Evolutionary conservation across 2,113 vertebrate genomes (phyloP).

Genomic region (Corythaeola cristata): DNA sequence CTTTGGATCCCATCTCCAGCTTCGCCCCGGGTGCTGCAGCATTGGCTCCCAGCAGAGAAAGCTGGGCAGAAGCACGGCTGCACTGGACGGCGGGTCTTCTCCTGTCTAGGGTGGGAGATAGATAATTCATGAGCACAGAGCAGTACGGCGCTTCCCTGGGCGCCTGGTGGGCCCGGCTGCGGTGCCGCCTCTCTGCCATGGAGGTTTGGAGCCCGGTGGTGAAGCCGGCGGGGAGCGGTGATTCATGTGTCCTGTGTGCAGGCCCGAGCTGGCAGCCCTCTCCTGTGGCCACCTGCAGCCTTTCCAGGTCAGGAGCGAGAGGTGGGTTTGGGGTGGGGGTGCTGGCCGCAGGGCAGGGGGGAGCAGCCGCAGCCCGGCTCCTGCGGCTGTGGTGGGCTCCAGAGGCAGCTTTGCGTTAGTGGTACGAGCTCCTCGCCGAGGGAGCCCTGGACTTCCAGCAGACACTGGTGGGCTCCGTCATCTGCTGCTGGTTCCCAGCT

Average conservation of each 20-base stretch:
- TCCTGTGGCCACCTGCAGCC: neutral
- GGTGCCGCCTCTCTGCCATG: neutral
- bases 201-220: constrained; percentile 45
- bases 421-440: neutral
- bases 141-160: neutral
- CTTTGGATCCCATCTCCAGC: neutral
- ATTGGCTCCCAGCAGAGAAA: neutral
- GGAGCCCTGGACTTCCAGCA: neutral
- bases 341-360: neutral
- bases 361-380: neutral
- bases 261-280: constrained; percentile 9
- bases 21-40: neutral
- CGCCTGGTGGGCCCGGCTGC: rapidly evolving
- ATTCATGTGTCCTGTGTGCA: constrained; percentile 57
- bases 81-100: rapidly evolving
- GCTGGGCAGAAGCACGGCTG: neutral
- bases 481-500: neutral
- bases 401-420: neutral
- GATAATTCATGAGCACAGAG: no score
- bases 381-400: neutral
- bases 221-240: constrained; percentile 56
- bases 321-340: neutral
- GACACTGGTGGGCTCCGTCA: neutral
- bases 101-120: neutral
- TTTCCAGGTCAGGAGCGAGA: neutral